Base-by-base conservation (phyloP, 2,797 vertebrate genomes). In the Channa striata region DNA sequence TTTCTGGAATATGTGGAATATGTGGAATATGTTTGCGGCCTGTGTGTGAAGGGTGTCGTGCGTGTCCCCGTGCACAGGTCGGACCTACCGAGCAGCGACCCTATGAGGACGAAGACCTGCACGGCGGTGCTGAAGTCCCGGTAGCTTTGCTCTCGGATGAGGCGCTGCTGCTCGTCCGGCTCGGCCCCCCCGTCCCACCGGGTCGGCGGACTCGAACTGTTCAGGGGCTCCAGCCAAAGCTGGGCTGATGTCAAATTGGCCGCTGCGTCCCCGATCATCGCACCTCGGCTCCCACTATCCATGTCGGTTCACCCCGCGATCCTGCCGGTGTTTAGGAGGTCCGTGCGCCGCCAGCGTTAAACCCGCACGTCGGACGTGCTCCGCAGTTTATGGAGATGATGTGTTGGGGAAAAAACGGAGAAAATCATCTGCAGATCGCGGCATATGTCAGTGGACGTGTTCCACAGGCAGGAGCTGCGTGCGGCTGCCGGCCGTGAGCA, bases 61-160 rank as follows among this genome's bases (percentile, higher is more conserved):
- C 11, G 6, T 10, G 17, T 61, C 1, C 46, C 0, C 8, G n/a
- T 1, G 1, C 17, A 11, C n/a, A 4, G 14, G 25, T 30, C 25
- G 2, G 30, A 86, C 94, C 92, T 59, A 99, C 98, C 97, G 69
- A 99, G 89, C 57, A 99, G 90, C 2, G 97, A 97, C 25, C 96
- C 96, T 2, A 98, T 49, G 65, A 99, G 97, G 91, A 99, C 95
- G 91, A 99, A 74, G 20, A 97, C 81, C 85, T 99, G 98, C 25
- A 95, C 87, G 9, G 94, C 80, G 80, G 95, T 98, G 77, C 95
- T 95, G 94, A 99, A 99, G 83, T 96, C 95, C 71, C 95, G 89
- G 93, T 99, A 99, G 51, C 92, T 94, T 89, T 92, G 95, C 46
- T 95, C 96, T 19, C 94, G 89, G 60, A 89, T 46, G 44, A 82